Evolutionary conservation across 2,113 vertebrate genomes (phyloP), one percentile per base, ranked within the genome.

Genomic region (Pelecanoides urinatrix): DNA sequence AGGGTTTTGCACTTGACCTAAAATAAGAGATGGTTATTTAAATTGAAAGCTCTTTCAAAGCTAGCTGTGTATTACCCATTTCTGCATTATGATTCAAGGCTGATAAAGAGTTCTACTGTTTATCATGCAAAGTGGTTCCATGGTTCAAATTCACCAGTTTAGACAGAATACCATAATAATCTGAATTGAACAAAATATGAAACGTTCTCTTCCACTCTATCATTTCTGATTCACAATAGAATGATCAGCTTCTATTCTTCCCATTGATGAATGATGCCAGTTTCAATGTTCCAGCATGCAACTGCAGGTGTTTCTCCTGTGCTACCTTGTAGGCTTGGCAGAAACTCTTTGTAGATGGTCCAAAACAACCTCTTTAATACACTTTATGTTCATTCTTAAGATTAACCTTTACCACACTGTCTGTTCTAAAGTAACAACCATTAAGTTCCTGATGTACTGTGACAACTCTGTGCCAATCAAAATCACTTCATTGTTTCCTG

Each of bases 1-100:
- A 65, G 26, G 52, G 56, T 78, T 92, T 90, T 94, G 65, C 22
- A 93, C 86, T 94, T 84, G 68, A 94, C 95, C 83, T 90, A 81
- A 93, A 93, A 45, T 61, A 91, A 34, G 65, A 95, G 76, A 65
- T 27, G 8, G 0, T 86, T 89, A 81, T 94, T 93, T 81, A 87
- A 92, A 92, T 92, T 1, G 4, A 88, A 95, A 78, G 23, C 52
- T 70, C 58, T 80, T 94, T 86, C 73, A 92, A 83, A 91, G 65
- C 75, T 92, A 32, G 25, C 61, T 81, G 63, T 75, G 80, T 89
- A 92, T 94, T 96, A 80, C 61, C 55, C 59, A 38, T 88, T 92
- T 90, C 79, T 88, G 73, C 86, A 65, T 80, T 56, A 50, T 68
- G 56, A 92, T 95, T 96, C 79, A 91, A 93, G 52, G 61, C 47